Evolutionary conservation across 2,113 vertebrate species (phyloP), one percentile per base, ranked within the genome.

Genomic region (Poeciliopsis retropinna): DNA sequence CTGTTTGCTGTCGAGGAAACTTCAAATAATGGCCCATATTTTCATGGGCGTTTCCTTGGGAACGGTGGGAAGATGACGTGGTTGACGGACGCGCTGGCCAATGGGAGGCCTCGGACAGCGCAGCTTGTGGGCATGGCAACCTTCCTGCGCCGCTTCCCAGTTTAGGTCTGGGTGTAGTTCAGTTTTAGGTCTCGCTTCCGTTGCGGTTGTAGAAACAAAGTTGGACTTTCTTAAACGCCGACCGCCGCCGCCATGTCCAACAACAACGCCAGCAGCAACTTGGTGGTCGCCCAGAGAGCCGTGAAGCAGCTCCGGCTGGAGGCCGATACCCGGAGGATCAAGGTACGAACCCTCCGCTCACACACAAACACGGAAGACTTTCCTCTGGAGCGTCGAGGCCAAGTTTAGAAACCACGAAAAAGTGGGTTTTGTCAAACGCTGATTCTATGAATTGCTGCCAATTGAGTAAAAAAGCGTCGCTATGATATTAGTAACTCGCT

Each of bases 241-340:
- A 78, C 70, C 41, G 22, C 47, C 54, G 73, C 70, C 85, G 85
- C 65, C 85, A 95, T 95, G 94, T 95, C 94, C 41, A 95, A 95
- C 91, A 95, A 94, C 81, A 95, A 94, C 51, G 91, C 93, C 47
- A 92, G 85, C 85, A 92, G 85, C 81, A 95, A 86, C 88, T 73
- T 95, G 62, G 88, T 91, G 17, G 79, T 89, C 61, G 93, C 93
- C 1, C 91, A 94, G 31, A 92, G 92, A 83, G 74, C 89, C 41
- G 94, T 95, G 10, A 94, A 94, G 85, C 95, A 95, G 83, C 92
- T 95, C 27, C 87, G 93, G 41, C 27, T 94, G 13, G 95, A 95
- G 85, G 93, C 94, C 81, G 92, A 90, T 57, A 66, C 94, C 67
- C 91, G 87, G 12, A 90, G 95, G 71, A 94, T 95, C 70, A 92